Percentiles rank a stretch among this genome's conserved stretches.
Conservation (phyloP, 92 coral and sea anemone species). For the Porites evermanni region DNA sequence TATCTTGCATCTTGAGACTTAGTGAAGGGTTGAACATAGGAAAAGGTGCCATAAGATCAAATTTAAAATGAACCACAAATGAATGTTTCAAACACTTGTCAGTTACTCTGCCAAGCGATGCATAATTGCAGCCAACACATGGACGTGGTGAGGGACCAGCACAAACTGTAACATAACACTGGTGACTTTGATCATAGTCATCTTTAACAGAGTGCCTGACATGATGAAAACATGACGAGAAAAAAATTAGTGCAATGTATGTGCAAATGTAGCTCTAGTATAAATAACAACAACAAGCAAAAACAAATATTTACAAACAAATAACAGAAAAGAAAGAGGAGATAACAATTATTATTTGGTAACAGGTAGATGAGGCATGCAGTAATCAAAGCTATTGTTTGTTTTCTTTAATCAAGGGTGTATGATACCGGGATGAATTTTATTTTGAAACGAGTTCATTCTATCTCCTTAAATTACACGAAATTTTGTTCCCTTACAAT, state of each 20-base stretch:
- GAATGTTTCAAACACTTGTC: conserved; percentile 71
- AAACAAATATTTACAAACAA: no score
- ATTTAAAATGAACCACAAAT: conserved; percentile 77
- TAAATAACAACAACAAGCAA: no score
- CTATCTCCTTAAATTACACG: no score
- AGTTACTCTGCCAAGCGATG: neutral
- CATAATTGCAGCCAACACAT: conserved; percentile 53
- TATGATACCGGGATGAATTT: no score
- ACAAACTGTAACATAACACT: conserved; percentile 86
- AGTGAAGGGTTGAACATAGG: conserved; percentile 78
- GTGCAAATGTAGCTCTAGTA: no score
- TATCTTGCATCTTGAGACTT: conserved; percentile 72
- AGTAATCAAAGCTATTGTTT: no score
- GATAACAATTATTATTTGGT: no score
- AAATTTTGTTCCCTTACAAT: no score
- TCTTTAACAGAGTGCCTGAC: conserved; percentile 32
- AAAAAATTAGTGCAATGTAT: neutral
- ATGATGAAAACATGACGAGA: neutral
- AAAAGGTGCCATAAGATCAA: conserved; percentile 83
- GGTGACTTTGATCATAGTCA: conserved; percentile 58
- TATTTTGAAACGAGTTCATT: no score
- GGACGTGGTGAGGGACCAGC: conserved; percentile 72
- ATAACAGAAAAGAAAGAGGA: no score
- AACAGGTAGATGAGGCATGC: no score
- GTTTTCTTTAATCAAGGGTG: no score